phyloP scores from a whole-genome alignment of 2,888 invertebrate genomes.

The Drosophila cognata region DNA sequence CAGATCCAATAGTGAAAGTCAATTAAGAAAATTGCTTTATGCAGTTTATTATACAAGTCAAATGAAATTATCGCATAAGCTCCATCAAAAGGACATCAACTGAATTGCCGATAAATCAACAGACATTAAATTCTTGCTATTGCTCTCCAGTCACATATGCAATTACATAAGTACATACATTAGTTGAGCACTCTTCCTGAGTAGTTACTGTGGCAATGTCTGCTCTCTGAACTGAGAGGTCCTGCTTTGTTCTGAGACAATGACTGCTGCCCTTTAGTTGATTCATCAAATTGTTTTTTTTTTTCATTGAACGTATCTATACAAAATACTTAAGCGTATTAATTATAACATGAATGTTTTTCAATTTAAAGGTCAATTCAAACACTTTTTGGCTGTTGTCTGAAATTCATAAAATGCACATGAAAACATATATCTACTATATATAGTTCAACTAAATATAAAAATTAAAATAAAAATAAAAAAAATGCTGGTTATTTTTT shows the following conservation, averaged over 20 bases:
- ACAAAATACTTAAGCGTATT: not conserved
- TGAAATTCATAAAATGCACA: conserved; percentile 59
- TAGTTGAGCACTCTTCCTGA: not conserved
- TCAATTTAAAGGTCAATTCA: not conserved
- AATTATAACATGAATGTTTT: not conserved
- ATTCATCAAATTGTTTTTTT: not conserved
- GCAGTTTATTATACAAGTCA: not conserved
- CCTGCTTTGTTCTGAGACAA: not conserved
- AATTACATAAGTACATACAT: not conserved
- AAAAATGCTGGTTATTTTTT: not conserved
- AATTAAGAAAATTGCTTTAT: conserved; percentile 16
- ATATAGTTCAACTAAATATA: not conserved
- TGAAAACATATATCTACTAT: conserved; percentile 8
- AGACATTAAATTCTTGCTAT: not conserved
- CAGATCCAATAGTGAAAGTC: conserved; percentile 16
- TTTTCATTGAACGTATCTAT: not conserved
- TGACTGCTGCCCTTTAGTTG: not conserved
- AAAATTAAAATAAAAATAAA: not conserved
- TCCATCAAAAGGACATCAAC: not conserved
- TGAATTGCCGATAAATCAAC: not conserved
- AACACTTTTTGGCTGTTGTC: conserved; percentile 1
- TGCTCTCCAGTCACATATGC: not conserved
- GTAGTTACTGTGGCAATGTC: not conserved
- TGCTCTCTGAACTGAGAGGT: not conserved
- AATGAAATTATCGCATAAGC: not conserved